Evolutionary conservation across 1,140 invertebrate species (phyloP).

Genomic region (Caerostris extrusa): DNA sequence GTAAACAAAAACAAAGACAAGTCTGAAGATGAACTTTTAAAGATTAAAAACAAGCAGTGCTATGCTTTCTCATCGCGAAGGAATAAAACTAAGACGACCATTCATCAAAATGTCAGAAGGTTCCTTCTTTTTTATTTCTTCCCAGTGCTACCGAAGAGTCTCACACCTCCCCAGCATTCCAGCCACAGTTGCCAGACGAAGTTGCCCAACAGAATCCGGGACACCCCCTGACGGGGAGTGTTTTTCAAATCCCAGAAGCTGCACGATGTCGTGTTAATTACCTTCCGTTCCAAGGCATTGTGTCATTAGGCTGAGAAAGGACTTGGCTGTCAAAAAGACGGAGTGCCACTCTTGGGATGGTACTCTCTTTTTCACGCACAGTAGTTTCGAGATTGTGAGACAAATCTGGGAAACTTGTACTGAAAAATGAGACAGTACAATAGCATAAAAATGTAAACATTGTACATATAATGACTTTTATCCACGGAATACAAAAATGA

Average conservation of each 20-base stretch:
- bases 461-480: too few species aligned
- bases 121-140: not conserved
- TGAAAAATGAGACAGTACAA: too few species aligned
- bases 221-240: not conserved
- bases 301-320: not conserved
- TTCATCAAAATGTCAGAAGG: constrained; percentile 54
- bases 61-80: not conserved
- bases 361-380: not conserved
- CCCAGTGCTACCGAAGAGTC: constrained; percentile 44
- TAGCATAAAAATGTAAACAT: too few species aligned
- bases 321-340: not conserved
- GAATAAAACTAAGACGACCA: not conserved
- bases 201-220: constrained; percentile 9
- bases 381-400: not conserved
- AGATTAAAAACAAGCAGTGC: constrained; percentile 2
- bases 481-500: too few species aligned
- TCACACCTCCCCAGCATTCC: constrained; percentile 47
- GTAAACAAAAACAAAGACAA: not conserved
- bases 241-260: constrained; percentile 30
- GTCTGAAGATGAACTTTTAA: constrained; percentile 3
- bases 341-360: not conserved
- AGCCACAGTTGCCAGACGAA: constrained; percentile 3
- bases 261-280: constrained; percentile 22
- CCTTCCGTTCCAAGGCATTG: not conserved
- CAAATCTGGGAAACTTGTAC: too few species aligned